These are phyloP conservation scores for Aphaenogaster ashmeadi DNA, from an alignment of 1,140 invertebrate species.

Conservation along the genomic window DNA sequence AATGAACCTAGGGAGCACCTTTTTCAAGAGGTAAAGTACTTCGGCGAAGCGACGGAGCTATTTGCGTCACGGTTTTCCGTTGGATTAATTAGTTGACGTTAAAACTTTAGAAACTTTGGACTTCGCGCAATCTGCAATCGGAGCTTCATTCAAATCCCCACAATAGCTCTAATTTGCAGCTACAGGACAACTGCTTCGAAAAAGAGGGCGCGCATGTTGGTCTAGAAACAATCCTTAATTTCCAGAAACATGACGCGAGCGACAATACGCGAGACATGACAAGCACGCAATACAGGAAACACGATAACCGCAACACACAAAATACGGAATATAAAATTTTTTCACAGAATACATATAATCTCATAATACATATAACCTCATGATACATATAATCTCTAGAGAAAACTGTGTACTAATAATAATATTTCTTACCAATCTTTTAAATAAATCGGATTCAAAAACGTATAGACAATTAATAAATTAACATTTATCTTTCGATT, in stretches of 20 bases:
- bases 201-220: background rate
- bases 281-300: background rate
- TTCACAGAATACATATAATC: constrained; percentile 10
- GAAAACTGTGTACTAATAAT: background rate
- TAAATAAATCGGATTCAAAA: background rate
- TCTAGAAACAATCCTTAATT: constrained; percentile 19
- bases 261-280: background rate
- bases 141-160: constrained; percentile 28
- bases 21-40: background rate
- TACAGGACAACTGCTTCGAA: background rate
- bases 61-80: constrained; percentile 7
- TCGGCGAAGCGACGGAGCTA: background rate
- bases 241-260: background rate
- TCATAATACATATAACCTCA: constrained; percentile 1
- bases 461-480: background rate
- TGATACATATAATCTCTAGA: background rate
- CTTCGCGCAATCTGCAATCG: constrained; percentile 26
- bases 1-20: background rate
- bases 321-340: constrained; percentile 1
- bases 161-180: constrained; percentile 31
- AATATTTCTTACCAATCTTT: background rate
- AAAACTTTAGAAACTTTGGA: constrained; percentile 33
- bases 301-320: background rate
- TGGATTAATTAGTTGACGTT: constrained; percentile 39
- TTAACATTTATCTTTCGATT: constrained; percentile 7